Evolutionary conservation across 2,888 invertebrate genomes (phyloP), one percentile per base, ranked within the genome.

Genomic region (Myopa testacea): DNA sequence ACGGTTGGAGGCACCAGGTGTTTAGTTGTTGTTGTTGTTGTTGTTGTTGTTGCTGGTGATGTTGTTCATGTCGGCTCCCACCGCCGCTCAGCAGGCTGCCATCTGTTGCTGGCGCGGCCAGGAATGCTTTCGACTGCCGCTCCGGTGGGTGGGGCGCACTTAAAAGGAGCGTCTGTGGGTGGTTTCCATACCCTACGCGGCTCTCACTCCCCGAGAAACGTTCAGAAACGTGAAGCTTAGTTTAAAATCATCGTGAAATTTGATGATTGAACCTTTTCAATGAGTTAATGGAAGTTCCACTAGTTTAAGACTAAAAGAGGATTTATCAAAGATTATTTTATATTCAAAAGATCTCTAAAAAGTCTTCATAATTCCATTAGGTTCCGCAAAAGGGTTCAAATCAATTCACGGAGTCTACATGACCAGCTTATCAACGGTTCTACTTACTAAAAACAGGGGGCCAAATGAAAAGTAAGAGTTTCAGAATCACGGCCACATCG

Each of bases 81-180:
- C 19, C 76, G 74, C 40, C 65, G n/a, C 74, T 55, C 78, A 79
- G 76, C 65, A 75, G 79, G 80, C 71, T 58, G 75, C 7, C 6
- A 45, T 68, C 50, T 55, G 65, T 50, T 12, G 45, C 26, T 34
- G 45, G 76, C 77, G 77, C 75, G 69, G 74, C 58, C 16, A 6
- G 55, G 10, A 14, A 55, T 69, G 26, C 70, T 45, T 45, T 45
- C 45, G 45, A 8, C 1, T 45, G 58, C 62, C 55, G n/a, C 55
- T 55, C 16, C 58, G 62, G 67, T 40, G 67, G 70, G 19, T 71
- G 67, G 62, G 63, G 60, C 7, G 37, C 55, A 14, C 55, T 55
- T n/a, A 14, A n/a, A 55, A 55, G 55, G 55, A n/a, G 55, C 55
- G 55, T 16, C 10, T 10, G 55, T 55, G 55, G 55, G n/a, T 55